Base-by-base conservation (phyloP, 2,888 invertebrate species). In the Eulithis testata region DNA sequence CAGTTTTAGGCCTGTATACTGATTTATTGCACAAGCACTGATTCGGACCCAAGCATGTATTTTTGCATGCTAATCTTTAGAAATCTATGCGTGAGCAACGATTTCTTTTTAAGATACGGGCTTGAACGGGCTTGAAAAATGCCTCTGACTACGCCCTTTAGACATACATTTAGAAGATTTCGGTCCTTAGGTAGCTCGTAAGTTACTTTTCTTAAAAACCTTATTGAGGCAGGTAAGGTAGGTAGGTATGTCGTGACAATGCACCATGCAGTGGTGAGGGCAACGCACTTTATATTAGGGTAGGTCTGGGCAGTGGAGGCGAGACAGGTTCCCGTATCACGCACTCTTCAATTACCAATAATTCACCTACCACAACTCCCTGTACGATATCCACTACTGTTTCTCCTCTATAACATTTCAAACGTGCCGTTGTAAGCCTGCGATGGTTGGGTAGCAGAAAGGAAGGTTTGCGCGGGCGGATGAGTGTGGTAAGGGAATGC, bases 221-320 rank as follows among this genome's bases (percentile, higher is more conserved):
- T 36, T 31, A 45, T 55, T 55, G 55, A 55, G 55, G 44, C 43
- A 27, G 11, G 21, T 50, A 40, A 12, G 36, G 36, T 14, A 52
- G 12, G 52, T 53, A 53, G n/a, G n/a, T 2, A 31, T 58, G 21
- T 58, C 60, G 76, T 73, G 76, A 73, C 80, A 78, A 77, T 86
- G 86, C 87, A 86, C 74, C 74, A 72, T 75, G 76, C 73, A 75
- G 70, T 68, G 74, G 72, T 70, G 72, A 77, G 83, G 81, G 79
- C 82, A 91, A 88, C 77, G 78, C 77, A 76, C 81, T 73, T 71
- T 76, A 75, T 74, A 79, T 88, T 92, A 85, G 88, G 90, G 91
- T 88, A 92, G 91, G 91, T 91, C 89, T 83, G 77, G 77, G 75
- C 78, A 76, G 76, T 73, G 78, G 72, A 79, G 77, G 75, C 88